Percentiles rank a stretch among this genome's conserved stretches.
Evolutionary conservation across 2,797 vertebrate genomes (phyloP).

Genomic region (Momotus momota): DNA sequence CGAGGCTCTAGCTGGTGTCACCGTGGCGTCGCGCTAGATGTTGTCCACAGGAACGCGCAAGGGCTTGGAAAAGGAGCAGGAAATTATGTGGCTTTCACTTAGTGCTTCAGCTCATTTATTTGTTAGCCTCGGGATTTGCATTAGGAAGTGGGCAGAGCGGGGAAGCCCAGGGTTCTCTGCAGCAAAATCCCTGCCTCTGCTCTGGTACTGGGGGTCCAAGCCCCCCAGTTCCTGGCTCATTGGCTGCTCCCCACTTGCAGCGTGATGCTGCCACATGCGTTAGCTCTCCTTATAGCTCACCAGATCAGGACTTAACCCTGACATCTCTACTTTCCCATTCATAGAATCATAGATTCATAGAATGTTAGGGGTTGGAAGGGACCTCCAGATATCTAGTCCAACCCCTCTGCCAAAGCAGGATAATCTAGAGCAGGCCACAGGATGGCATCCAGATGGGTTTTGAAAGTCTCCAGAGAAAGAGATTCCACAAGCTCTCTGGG

Average conservation of each 20-base stretch:
- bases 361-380: too few relatives aligned
- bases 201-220: background rate
- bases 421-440: too few relatives aligned
- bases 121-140: too few relatives aligned
- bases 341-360: too few relatives aligned
- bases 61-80: background rate
- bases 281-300: background rate
- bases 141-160: background rate
- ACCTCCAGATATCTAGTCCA: too few relatives aligned
- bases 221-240: background rate
- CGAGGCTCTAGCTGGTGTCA: accelerated
- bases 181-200: background rate
- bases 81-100: background rate
- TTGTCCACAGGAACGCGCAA: accelerated
- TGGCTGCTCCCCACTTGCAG: background rate
- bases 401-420: too few relatives aligned
- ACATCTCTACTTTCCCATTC: background rate
- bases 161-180: background rate
- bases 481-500: too few relatives aligned
- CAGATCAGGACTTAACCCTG: background rate
- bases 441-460: too few relatives aligned
- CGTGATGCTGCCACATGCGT: background rate
- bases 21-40: accelerated
- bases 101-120: background rate
- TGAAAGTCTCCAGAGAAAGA: too few relatives aligned